A percentile compares a stretch with the other conserved stretches of the same genome.
Conservation (phyloP, 1,140 invertebrate genomes). For the Bombus confusus region DNA sequence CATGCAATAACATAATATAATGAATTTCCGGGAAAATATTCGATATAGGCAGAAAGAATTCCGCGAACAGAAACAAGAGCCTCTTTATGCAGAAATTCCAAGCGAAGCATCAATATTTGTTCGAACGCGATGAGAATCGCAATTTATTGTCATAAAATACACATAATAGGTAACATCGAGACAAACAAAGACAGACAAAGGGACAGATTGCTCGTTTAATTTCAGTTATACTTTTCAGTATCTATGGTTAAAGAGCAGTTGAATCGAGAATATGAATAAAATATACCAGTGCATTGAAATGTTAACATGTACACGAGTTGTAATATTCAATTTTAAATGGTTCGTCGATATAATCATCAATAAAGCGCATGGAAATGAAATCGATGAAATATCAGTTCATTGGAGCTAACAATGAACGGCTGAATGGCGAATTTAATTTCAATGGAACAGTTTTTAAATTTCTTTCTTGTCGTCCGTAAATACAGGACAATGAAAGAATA, state of each 20-base stretch:
- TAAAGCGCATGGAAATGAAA: not conserved
- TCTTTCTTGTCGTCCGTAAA: not conserved
- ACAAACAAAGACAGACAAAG: not conserved
- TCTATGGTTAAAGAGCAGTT: not conserved
- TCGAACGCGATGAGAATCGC: not conserved
- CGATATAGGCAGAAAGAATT: not conserved
- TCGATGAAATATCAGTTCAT: not conserved
- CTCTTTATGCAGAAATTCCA: not conserved
- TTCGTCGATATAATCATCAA: not conserved
- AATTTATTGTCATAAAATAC: not conserved
- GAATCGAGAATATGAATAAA: not conserved
- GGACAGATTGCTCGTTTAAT: conserved; percentile 10
- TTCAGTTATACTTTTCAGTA: not conserved
- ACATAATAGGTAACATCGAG: not conserved
- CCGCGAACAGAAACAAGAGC: not conserved
- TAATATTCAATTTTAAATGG: conserved; percentile 2
- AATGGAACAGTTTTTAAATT: not conserved
- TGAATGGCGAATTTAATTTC: not conserved
- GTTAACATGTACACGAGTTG: not conserved
- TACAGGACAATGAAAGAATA: not conserved
- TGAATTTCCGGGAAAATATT: not conserved
- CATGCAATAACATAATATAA: not conserved
- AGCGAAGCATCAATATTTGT: conserved; percentile 1
- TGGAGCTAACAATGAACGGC: not conserved
- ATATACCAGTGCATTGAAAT: not conserved